Evolutionary conservation across 2,888 invertebrate species (phyloP).

Genomic region (Scaptomyza tumidula): DNA sequence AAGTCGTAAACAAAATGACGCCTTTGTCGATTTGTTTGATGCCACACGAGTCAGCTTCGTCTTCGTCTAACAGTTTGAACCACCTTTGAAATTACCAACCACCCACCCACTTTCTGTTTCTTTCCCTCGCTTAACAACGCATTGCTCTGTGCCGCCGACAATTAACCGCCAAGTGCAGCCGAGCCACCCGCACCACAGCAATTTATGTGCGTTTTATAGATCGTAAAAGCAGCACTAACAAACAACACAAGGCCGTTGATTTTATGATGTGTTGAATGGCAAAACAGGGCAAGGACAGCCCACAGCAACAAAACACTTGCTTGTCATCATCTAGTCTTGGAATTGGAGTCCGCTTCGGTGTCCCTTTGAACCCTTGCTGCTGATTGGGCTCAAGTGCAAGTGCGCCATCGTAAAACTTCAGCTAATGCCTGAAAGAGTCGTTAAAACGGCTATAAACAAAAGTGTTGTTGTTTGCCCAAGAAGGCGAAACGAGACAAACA

Average conservation of each 20-base stretch:
- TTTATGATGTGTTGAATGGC: slow-evolving; percentile 79
- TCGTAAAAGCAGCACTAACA: slow-evolving; percentile 75
- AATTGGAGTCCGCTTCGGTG: slow-evolving; percentile 15
- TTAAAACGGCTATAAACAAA: slow-evolving; percentile 79
- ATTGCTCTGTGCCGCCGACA: slow-evolving; percentile 48
- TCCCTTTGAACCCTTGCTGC: slow-evolving; percentile 38
- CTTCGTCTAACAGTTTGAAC: slow-evolving; percentile 32
- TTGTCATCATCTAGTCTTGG: slow-evolving; percentile 52
- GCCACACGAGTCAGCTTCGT: slow-evolving; percentile 36
- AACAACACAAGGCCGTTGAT: slow-evolving; percentile 67
- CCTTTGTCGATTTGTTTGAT: slow-evolving; percentile 60
- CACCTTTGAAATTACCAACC: slow-evolving; percentile 44
- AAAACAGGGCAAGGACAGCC: slow-evolving; percentile 18
- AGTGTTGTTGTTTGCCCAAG: slow-evolving; percentile 63
- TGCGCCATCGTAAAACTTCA: slow-evolving; percentile 73
- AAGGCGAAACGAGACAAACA: slow-evolving; percentile 30
- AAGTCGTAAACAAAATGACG: slow-evolving; percentile 55
- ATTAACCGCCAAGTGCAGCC: slow-evolving; percentile 68
- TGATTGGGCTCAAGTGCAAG: slow-evolving; percentile 71
- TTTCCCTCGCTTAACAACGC: neutral
- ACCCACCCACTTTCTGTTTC: slow-evolving; percentile 3
- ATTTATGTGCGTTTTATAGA: slow-evolving; percentile 79
- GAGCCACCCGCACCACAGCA: slow-evolving; percentile 50
- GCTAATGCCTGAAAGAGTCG: slow-evolving; percentile 69
- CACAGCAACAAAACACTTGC: slow-evolving; percentile 51